Evolutionary conservation across 2,888 invertebrate species (phyloP).

Genomic region (Parelbella ahira): DNA sequence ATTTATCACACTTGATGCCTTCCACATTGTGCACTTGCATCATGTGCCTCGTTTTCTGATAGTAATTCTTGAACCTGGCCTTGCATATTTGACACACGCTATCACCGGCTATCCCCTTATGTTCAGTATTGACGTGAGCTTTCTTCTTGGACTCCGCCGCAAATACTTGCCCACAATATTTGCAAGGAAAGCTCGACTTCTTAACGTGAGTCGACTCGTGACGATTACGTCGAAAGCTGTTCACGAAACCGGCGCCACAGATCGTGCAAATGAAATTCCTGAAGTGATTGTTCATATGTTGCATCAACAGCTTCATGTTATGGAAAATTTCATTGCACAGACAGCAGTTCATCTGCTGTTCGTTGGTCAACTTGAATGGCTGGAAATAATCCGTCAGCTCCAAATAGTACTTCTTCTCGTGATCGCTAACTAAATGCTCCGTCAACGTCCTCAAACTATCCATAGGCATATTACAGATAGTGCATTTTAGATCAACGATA

Average conservation of each 20-base stretch:
- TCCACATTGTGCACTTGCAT: conserved; percentile 66
- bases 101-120: conserved; percentile 67
- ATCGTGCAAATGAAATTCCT: conserved; percentile 69
- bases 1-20: conserved; percentile 65
- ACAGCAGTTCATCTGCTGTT: conserved; percentile 61
- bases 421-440: conserved; percentile 55
- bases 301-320: conserved; percentile 67
- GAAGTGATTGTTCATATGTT: conserved; percentile 70
- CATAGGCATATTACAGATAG: conserved; percentile 51
- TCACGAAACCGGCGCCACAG: conserved; percentile 71
- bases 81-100: conserved; percentile 72
- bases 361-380: conserved; percentile 57
- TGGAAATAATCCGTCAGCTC: conserved; percentile 64
- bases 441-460: conserved; percentile 48
- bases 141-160: conserved; percentile 66
- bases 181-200: conserved; percentile 60
- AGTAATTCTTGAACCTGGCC: conserved; percentile 68
- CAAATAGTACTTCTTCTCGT: conserved; percentile 61
- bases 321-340: conserved; percentile 61
- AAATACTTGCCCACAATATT: conserved; percentile 61
- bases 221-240: conserved; percentile 57
- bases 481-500: conserved; percentile 65
- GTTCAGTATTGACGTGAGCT: conserved; percentile 64
- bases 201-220: conserved; percentile 66
- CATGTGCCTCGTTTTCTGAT: conserved; percentile 71